phyloP scores from a whole-genome alignment of 2,113 vertebrate species.

The Prionailurus bengalensis region DNA sequence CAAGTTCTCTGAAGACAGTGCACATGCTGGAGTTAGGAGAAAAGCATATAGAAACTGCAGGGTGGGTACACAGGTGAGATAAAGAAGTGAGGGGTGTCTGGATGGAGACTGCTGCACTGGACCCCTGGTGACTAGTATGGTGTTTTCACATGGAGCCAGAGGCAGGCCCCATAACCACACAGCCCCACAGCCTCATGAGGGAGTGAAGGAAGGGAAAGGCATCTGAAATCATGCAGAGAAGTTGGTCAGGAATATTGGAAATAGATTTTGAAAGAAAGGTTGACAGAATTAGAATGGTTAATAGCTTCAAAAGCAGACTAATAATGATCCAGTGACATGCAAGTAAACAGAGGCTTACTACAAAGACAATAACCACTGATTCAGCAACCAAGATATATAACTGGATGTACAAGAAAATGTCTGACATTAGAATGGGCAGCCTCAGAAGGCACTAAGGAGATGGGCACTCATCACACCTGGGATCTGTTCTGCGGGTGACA shows the following conservation, averaged over 20 bases:
- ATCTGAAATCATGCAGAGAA: background rate
- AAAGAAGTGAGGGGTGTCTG: too few relatives aligned
- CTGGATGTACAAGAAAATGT: background rate
- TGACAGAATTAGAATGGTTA: background rate
- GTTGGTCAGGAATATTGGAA: background rate
- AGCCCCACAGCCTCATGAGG: background rate
- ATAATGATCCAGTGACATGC: background rate
- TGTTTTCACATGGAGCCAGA: background rate
- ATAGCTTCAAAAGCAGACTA: background rate
- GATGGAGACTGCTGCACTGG: rapidly evolving
- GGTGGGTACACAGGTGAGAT: too few relatives aligned
- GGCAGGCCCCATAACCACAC: rapidly evolving
- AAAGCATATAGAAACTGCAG: background rate
- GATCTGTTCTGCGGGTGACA: background rate
- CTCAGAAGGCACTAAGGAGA: background rate
- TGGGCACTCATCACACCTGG: background rate
- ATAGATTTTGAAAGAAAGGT: background rate
- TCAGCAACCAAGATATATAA: background rate
- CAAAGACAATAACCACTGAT: background rate
- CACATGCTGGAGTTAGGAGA: background rate
- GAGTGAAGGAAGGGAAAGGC: background rate
- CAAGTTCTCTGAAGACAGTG: background rate
- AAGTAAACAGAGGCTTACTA: background rate
- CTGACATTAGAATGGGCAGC: background rate
- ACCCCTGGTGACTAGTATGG: too few relatives aligned